phyloP scores from a whole-genome alignment of 2,113 vertebrate genomes.

The Passer domesticus region DNA sequence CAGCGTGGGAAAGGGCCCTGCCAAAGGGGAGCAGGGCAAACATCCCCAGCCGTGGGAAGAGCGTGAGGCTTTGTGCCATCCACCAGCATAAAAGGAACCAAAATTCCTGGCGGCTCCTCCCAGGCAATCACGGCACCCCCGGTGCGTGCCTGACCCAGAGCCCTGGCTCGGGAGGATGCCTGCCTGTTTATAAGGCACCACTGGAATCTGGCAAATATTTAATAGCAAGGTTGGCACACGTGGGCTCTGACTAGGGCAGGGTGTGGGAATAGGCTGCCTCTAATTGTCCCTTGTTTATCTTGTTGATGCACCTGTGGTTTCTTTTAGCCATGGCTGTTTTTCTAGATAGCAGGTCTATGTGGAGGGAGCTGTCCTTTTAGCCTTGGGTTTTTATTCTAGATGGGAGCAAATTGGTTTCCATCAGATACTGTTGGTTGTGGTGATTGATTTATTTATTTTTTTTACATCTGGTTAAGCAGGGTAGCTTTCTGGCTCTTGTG shows the following conservation, averaged over 20 bases:
- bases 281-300: slow-evolving; percentile 65
- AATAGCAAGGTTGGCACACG: slow-evolving; percentile 7
- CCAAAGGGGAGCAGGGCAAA: not conserved
- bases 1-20: not conserved
- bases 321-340: slow-evolving; percentile 32
- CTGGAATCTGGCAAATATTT: slow-evolving; percentile 33
- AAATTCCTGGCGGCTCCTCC: not conserved
- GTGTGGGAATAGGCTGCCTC: slow-evolving; percentile 22
- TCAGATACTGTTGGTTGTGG: not conserved
- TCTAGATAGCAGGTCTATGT: slow-evolving; percentile 18
- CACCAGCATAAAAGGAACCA: not conserved
- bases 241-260: slow-evolving; percentile 47
- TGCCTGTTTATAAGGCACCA: slow-evolving; percentile 14
- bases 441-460: not conserved
- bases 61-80: not conserved
- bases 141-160: not conserved
- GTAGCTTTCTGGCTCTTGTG: not conserved
- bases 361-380: not conserved
- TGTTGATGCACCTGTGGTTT: slow-evolving; percentile 9
- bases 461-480: not conserved
- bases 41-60: not conserved
- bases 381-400: not conserved
- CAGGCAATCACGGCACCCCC: not conserved
- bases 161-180: not conserved
- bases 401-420: not conserved